A percentile compares a stretch with the other conserved stretches of the same genome.
These are phyloP conservation scores for Apis florea DNA, from an alignment of 1,140 invertebrate genomes.

Conservation along the genomic window DNA sequence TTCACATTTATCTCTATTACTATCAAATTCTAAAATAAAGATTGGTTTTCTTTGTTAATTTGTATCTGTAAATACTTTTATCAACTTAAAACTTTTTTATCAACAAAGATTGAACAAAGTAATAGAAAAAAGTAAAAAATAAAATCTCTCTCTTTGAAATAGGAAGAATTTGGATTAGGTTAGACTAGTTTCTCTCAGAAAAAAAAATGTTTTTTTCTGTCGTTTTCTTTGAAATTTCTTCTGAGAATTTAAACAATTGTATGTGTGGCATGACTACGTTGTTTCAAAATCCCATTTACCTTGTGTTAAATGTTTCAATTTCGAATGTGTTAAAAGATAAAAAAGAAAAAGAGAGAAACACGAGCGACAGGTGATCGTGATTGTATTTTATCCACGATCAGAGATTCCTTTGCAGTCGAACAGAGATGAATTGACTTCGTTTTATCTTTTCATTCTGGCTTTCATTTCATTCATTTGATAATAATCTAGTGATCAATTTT, in stretches of 20 bases:
- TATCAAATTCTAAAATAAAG: background rate
- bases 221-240: no score
- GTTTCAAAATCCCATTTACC: conserved; percentile 8
- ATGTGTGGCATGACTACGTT: conserved; percentile 7
- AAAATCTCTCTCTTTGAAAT: conserved; percentile 6
- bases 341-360: background rate
- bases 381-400: background rate
- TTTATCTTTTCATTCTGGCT: no score
- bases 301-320: conserved; percentile 26
- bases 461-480: background rate
- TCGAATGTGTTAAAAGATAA: conserved; percentile 11
- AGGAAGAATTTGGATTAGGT: conserved; percentile 27
- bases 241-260: no score
- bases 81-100: background rate
- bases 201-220: background rate
- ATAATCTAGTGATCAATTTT: background rate
- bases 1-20: background rate
- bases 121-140: background rate
- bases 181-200: conserved; percentile 7
- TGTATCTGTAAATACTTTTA: no score
- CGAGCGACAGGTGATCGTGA: background rate
- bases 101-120: background rate
- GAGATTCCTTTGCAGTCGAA: background rate
- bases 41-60: conserved; percentile 16
- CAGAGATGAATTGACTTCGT: background rate